Percentiles rank a stretch among this genome's conserved stretches.
phyloP scores from a whole-genome alignment of 2,797 vertebrate genomes.

The Poecilia gillii region DNA sequence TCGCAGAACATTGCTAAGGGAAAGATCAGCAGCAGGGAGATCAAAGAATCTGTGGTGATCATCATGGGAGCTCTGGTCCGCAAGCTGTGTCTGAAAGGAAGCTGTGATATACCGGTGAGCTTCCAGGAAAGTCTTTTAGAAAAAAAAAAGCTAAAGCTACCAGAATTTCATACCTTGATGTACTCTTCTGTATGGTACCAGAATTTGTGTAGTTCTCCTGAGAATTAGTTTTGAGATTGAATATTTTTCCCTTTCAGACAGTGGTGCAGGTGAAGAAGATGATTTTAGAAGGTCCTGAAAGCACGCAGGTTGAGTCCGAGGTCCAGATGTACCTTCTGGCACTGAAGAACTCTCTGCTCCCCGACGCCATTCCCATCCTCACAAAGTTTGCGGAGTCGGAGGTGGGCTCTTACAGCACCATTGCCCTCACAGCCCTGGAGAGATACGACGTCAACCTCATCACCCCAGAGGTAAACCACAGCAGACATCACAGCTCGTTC shows the following conservation, averaged over 20 bases:
- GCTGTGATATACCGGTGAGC: conserved; percentile 90
- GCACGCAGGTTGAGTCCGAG: conserved; percentile 83
- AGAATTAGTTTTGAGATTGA: background rate
- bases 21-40: conserved; percentile 88
- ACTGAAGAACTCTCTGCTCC: conserved; percentile 92
- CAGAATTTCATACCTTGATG: background rate
- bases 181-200: background rate
- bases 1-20: conserved; percentile 87
- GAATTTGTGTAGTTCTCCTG: background rate
- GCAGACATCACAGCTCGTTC: background rate
- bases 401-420: conserved; percentile 86
- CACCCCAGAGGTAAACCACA: conserved; percentile 84
- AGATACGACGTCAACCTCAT: conserved; percentile 87
- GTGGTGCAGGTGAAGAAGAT: conserved; percentile 90
- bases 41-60: conserved; percentile 92
- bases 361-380: conserved; percentile 89
- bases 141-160: background rate
- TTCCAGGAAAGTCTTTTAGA: background rate
- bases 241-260: conserved; percentile 74
- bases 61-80: conserved; percentile 90
- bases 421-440: conserved; percentile 88
- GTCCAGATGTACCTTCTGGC: conserved; percentile 91
- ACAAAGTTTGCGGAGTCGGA: conserved; percentile 87
- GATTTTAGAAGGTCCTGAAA: conserved; percentile 87
- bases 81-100: conserved; percentile 90